Conservation (phyloP, 2,888 invertebrate genomes). For the Lobophora halterata region DNA sequence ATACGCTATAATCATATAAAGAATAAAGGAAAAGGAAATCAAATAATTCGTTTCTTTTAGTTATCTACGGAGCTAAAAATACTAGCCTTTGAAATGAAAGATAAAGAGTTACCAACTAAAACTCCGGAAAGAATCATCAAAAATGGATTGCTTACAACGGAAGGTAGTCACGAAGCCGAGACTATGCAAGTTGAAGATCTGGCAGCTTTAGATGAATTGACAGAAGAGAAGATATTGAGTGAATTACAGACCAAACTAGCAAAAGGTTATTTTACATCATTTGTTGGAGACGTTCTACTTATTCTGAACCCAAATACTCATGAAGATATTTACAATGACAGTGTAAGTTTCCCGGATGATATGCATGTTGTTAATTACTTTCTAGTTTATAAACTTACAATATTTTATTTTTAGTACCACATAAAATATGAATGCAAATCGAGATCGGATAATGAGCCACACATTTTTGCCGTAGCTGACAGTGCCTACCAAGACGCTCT, state of each 20-base stretch:
- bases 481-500: slow-evolving; percentile 94
- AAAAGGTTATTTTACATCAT: slow-evolving; percentile 86
- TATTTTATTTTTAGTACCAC: slow-evolving; percentile 83
- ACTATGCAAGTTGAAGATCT: slow-evolving; percentile 91
- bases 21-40: neutral
- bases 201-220: slow-evolving; percentile 86
- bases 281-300: slow-evolving; percentile 89
- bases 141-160: slow-evolving; percentile 67
- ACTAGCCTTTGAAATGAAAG: slow-evolving; percentile 69
- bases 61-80: slow-evolving; percentile 86
- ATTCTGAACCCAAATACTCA: slow-evolving; percentile 89
- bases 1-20: too few species aligned
- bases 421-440: slow-evolving; percentile 91
- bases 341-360: slow-evolving; percentile 78
- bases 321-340: slow-evolving; percentile 86
- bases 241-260: slow-evolving; percentile 85
- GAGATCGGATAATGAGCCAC: slow-evolving; percentile 93
- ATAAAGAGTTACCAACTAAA: slow-evolving; percentile 55
- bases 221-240: slow-evolving; percentile 86
- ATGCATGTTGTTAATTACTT: neutral
- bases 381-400: neutral
- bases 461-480: slow-evolving; percentile 94
- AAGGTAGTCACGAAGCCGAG: slow-evolving; percentile 82
- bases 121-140: slow-evolving; percentile 73
- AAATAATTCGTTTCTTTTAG: slow-evolving; percentile 63